Base-by-base conservation (phyloP, 1,140 invertebrate genomes). In the Linepithema humile region DNA sequence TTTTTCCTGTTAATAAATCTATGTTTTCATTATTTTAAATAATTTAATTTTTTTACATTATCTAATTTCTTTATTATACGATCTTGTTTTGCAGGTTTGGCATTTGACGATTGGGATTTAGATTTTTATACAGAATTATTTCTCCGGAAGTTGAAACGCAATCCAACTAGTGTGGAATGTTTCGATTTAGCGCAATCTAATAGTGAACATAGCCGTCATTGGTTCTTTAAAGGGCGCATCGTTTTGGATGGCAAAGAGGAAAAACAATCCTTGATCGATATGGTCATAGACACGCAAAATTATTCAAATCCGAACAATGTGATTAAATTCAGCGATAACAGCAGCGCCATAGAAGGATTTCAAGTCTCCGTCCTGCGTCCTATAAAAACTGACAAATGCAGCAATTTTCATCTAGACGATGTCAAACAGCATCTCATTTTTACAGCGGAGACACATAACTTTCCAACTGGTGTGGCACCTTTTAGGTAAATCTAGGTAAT, bases 171-270 rank as follows among this genome's bases (percentile, higher is more conserved):
- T 93, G 98, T 99, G 0, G 99, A 99, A 94, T 97, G 99, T 89
- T 99, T 99, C 95, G 99, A 99, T 95, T 95, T 99, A 65, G 99
- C 99, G n/a, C 99, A 99, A 94, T 99, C 98, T 20, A 99, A 99
- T 92, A 99, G 97, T 94, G 98, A 99, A 92, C 98, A 98, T 92
- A 98, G 97, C 75, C 95, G 98, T 7, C 98, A 99, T 95, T 98
- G 98, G 98, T 98, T 99, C 93, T 98, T 98, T 90, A 97, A 98
- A 95, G 99, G 99, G 0, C 96, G 96, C 90, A 96, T 99, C 94
- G 93, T 98, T 23, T 95, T 99, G 62, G 97, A 99, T 95, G 98
- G 97, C 0, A 89, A 96, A 86, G 96, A 97, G 91, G 94, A 97
- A 89, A 94, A 97, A 45, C 95, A 97, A 91, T 98, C 98, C 0